Base-by-base conservation (phyloP, 2,113 vertebrate genomes). In the Alosa alosa region DNA sequence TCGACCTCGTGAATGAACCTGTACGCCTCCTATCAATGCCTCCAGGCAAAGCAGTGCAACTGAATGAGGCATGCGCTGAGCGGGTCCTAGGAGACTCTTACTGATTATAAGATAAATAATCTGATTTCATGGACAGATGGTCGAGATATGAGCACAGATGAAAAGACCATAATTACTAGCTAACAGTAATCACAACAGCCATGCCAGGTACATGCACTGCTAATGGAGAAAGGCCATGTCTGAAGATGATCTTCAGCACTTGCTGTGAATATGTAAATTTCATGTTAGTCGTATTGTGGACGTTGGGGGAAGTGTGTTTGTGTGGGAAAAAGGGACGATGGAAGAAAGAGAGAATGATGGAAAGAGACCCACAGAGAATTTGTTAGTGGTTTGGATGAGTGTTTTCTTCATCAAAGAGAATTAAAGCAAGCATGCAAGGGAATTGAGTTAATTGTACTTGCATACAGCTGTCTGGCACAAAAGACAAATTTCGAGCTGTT, bases 91-190 rank as follows among this genome's bases (percentile, higher is more conserved):
- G 68, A 75, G 68, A 75, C 25, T 75, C 64, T 9, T 36, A 75
- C 13, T 75, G 31, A 36, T 75, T 9, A 15, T 39, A 75, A 11
- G 31, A 75, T 13, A 82, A 47, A 89, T 86, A 91, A 92, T 92
- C 88, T 84, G 3, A 82, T 88, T 87, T 88, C 85, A 81, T 41
- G 85, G 82, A 57, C 90, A 91, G 90, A 90, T 90, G 89, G 89
- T 88, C 25, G 45, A 84, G 86, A 57, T 84, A 22, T 55, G 50
- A 83, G 81, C 22, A 31, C 22, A 81, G 84, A 91, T 92, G 90
- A 86, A 36, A 85, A 81, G 45, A 44, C 41, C 18, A 49, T 86
- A 60, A 86, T 86, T 85, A 82, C 44, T 45, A 20, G 22, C 81
- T 36, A 36, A 13, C 3, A 9, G 1, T 17, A 75, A 75, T 39